Conservation (phyloP, 2,113 vertebrate genomes). For the Microtus oregoni region DNA sequence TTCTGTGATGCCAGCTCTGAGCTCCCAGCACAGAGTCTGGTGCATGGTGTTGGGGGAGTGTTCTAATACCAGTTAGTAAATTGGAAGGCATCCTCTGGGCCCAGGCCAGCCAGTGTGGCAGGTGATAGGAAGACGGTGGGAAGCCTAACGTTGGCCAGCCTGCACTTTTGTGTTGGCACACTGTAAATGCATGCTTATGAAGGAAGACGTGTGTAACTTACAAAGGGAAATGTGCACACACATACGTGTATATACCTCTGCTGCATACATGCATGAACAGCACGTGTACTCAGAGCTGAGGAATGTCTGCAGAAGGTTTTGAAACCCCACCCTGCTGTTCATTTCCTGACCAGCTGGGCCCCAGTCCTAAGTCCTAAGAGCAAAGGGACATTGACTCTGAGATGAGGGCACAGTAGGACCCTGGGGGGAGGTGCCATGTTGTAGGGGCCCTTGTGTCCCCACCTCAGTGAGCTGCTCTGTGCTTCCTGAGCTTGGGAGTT, state of each 20-base stretch:
- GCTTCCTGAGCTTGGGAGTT: background rate
- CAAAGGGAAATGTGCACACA: background rate
- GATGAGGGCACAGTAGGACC: background rate
- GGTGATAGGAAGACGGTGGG: no score
- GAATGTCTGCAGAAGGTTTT: no score
- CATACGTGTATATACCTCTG: background rate
- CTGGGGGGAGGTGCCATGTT: background rate
- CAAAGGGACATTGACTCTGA: background rate
- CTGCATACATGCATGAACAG: rapidly evolving
- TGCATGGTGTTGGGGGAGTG: background rate
- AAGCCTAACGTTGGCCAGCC: background rate
- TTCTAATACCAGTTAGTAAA: background rate
- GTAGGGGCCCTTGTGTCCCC: no score
- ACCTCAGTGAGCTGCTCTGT: background rate
- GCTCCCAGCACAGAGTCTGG: background rate
- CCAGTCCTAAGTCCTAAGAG: background rate
- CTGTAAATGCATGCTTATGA: rapidly evolving
- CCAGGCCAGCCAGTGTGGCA: background rate
- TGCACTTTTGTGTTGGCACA: background rate
- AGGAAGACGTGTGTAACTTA: rapidly evolving
- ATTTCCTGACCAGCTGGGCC: background rate
- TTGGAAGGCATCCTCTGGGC: rapidly evolving
- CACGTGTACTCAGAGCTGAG: rapidly evolving
- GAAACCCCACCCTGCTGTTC: background rate
- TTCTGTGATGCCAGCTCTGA: background rate